These are phyloP conservation scores for human DNA, from an alignment of 2,113 vertebrate genomes.

Conservation along the genomic window DNA sequence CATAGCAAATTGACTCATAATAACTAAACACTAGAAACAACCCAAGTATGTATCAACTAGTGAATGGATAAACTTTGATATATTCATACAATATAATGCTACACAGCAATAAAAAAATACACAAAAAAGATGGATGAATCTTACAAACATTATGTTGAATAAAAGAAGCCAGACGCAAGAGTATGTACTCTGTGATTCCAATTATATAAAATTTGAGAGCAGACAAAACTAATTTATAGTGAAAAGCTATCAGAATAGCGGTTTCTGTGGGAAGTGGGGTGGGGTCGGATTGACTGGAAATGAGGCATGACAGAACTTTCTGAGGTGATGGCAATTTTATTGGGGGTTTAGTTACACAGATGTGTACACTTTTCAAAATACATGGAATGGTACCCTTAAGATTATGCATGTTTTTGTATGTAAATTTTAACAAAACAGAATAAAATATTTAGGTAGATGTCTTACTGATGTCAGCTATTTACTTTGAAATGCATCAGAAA, in stretches of 20 bases:
- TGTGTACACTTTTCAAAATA: slow-evolving; percentile 14
- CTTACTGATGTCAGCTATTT: slow-evolving; percentile 3
- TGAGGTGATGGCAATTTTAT: slow-evolving; percentile 4
- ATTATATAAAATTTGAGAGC: slow-evolving; percentile 49
- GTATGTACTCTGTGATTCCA: neutral
- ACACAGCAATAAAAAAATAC: slow-evolving; percentile 23
- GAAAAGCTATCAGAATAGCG: neutral
- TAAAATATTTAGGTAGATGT: slow-evolving; percentile 29
- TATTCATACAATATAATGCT: slow-evolving; percentile 7
- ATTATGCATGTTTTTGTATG: neutral
- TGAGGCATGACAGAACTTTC: slow-evolving; percentile 14
- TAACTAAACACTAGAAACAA: slow-evolving; percentile 47
- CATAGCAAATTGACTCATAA: slow-evolving; percentile 7
- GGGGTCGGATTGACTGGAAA: neutral
- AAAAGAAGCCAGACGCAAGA: slow-evolving; percentile 11
- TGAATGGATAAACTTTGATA: neutral
- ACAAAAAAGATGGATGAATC: slow-evolving; percentile 3
- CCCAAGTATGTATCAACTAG: neutral
- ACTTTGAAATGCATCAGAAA: slow-evolving; percentile 48
- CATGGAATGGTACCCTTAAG: slow-evolving; percentile 12
- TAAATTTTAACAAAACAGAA: slow-evolving; percentile 15
- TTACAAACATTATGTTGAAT: slow-evolving; percentile 34
- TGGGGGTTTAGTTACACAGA: neutral
- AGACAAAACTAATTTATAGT: neutral
- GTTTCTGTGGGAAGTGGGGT: neutral